Evolutionary conservation across 2,888 invertebrate genomes (phyloP), one percentile per base, ranked within the genome.

Genomic region (Polymixis lichenea): DNA sequence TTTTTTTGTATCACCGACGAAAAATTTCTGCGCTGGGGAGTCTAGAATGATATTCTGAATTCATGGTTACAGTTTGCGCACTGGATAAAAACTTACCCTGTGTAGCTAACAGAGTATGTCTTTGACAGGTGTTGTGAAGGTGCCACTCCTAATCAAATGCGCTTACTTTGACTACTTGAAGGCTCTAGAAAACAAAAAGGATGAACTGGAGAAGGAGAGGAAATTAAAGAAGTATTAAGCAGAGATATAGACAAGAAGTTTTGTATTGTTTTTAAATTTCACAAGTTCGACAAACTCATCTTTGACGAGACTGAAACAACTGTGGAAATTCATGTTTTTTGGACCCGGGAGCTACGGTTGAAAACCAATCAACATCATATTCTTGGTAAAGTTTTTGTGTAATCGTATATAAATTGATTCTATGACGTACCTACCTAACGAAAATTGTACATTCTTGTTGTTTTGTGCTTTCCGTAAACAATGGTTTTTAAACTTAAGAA

Each of bases 81-180:
- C n/a, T n/a, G n/a, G n/a, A n/a, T n/a, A n/a, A n/a, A n/a, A n/a
- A n/a, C n/a, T n/a, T n/a, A n/a, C n/a, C n/a, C n/a, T n/a, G n/a
- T n/a, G n/a, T n/a, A 43, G 13, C 25, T 78, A 78, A 70, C 19
- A 15, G 6, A 2, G 13, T 17, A 28, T 70, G 3, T 70, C 17
- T 61, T 53, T n/a, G 53, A 69, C 89, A 96, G 96, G 96, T 85
- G 92, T 96, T 5, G 96, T 95, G 8, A 96, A 96, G 87, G 86
- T 96, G 1, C 96, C 96, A 1, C 60, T 94, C 8, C 58, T 95
- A n/a, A 71, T 95, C 55, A 96, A 96, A 85, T 96, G 96, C 81
- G 93, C 95, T 0, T 96, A 96, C 85, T 66, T 95, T 22, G 95
- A 95, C 79, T 96, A 96, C 72, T 82, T 94, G 2, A 91, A 94